phyloP scores from a whole-genome alignment of 2,113 vertebrate genomes.

The Polypterus bichir region DNA sequence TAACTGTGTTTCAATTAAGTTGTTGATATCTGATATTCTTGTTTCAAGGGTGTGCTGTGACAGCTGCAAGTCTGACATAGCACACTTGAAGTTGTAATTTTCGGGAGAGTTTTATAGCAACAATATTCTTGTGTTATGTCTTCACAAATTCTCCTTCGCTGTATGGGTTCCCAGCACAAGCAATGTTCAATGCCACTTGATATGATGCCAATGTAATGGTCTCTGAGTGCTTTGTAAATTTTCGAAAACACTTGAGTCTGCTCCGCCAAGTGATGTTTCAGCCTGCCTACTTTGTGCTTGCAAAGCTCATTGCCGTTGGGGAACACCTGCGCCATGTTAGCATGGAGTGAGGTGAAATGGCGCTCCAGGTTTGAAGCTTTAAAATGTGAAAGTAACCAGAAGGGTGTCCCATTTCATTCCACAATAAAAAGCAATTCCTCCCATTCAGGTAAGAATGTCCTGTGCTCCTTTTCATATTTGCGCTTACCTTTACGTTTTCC shows the following conservation, averaged over 20 bases:
- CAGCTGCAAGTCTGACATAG: too few species aligned
- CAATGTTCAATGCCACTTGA: constrained; percentile 22
- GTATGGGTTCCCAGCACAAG: constrained; percentile 15
- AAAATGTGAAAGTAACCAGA: too few species aligned
- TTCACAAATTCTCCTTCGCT: constrained; percentile 19
- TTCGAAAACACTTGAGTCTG: constrained; percentile 13
- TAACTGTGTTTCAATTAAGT: too few species aligned
- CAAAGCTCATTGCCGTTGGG: not conserved
- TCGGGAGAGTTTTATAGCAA: not conserved
- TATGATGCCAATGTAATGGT: constrained; percentile 17
- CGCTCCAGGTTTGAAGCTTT: not conserved
- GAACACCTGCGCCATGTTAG: not conserved
- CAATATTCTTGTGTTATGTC: constrained; percentile 13
- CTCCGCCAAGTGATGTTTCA: constrained; percentile 11
- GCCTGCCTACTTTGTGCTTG: not conserved
- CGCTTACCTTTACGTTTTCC: too few species aligned
- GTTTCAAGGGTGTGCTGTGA: too few species aligned
- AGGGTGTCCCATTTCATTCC: too few species aligned
- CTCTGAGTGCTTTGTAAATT: constrained; percentile 13
- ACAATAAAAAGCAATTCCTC: too few species aligned
- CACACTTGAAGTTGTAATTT: too few species aligned
- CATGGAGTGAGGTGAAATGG: constrained; percentile 7
- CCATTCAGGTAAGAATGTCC: too few species aligned
- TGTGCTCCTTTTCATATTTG: too few species aligned
- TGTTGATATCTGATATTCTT: too few species aligned